Base-by-base conservation (phyloP, 2,797 vertebrate species). In the Micrastur ruficollis region DNA sequence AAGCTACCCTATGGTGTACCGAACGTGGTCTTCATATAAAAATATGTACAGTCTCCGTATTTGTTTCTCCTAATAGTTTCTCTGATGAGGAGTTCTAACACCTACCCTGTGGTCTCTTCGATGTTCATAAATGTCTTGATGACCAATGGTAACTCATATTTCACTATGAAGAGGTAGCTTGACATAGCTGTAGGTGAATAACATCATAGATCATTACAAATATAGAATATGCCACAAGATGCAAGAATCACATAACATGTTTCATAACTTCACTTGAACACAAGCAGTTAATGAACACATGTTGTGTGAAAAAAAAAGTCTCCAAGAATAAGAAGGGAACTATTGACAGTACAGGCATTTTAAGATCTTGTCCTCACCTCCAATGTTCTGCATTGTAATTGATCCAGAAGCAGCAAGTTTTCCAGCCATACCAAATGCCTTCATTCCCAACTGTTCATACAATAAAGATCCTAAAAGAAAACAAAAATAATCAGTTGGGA, bases 151-250 rank as follows among this genome's bases (percentile, higher is more conserved):
- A 99, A 98, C 97, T 99, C 99, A 84, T 99, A 99, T 98, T 99
- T 99, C 97, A 99, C 99, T 88, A 99, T 99, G 98, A 98, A 99
- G 98, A 99, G 99, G 99, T 99, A 99, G 98, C 99, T 99, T 83
- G 99, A 99, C 99, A 99, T 99, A 97, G 99, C 99, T 99, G 98
- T 82, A 96, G 95, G 71, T 96, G 89, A 98, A 98, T 96, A 96
- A 92, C 89, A 98, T 97, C 97, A 98, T 95, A 98, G 90, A 95
- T 97, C 94, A 97, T 97, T 98, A 98, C 97, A 98, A 97, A 97
- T 95, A 97, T 44, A 97, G 96, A 98, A 97, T 93, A 96, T 76
- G 94, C 53, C 91, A 97, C 44, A 93, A 22, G 96, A 97, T 94
- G 95, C 92, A 94, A 92, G 91, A 96, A 90, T 95, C 95, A 97